A percentile compares a stretch with the other conserved stretches of the same genome.
Evolutionary conservation across 1,140 invertebrate genomes (phyloP).

Genomic region (Hirudo medicinalis): DNA sequence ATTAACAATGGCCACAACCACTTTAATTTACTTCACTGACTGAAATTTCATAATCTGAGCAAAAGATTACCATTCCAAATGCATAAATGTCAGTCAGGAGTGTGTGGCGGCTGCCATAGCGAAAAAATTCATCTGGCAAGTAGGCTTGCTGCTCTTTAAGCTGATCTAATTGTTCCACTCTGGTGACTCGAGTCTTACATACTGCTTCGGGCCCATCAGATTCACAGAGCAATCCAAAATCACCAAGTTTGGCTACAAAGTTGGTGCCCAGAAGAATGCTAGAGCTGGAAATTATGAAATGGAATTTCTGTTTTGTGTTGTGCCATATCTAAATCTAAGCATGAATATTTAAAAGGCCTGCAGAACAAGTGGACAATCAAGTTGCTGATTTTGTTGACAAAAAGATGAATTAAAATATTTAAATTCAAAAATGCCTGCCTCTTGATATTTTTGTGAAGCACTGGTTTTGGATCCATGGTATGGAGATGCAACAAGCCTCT

Average conservation of each 20-base stretch:
- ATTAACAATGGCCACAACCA: no score
- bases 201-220: background rate
- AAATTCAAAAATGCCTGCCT: background rate
- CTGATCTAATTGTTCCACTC: background rate
- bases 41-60: no score
- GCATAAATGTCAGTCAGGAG: background rate
- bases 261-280: slow-evolving; percentile 1
- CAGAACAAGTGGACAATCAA: no score
- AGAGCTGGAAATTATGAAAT: background rate
- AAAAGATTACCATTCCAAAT: background rate
- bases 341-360: no score
- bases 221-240: background rate
- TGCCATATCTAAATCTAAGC: no score
- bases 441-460: slow-evolving; percentile 12
- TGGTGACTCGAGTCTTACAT: background rate
- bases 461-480: background rate
- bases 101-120: background rate
- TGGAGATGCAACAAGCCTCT: slow-evolving; percentile 12
- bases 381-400: no score
- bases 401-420: no score
- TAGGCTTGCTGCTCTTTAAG: background rate
- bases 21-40: no score
- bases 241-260: background rate
- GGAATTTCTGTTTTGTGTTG: no score
- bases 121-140: slow-evolving; percentile 3